Conservation (phyloP, 2,888 invertebrate genomes). For the Polymixis flavicincta region DNA sequence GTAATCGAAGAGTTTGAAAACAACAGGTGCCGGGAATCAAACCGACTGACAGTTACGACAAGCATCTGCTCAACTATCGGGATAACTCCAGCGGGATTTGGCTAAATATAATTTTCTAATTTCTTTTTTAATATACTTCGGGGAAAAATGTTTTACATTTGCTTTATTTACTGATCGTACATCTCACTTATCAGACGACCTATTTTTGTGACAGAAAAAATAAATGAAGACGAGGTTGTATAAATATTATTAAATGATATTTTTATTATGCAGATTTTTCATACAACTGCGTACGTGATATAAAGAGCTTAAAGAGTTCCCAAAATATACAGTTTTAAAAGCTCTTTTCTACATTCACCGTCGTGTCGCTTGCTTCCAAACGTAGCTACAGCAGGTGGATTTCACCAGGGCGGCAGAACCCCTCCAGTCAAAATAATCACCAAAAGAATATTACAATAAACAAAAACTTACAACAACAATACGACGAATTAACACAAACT, state of each 20-base stretch:
- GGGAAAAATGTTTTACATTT: slow-evolving; percentile 61
- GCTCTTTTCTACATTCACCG: not conserved
- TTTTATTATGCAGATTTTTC: slow-evolving; percentile 42
- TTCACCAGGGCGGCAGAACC: not conserved
- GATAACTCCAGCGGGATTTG: slow-evolving; percentile 68
- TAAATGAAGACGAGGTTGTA: slow-evolving; percentile 48
- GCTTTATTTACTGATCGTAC: slow-evolving; percentile 61
- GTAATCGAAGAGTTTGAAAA: slow-evolving; percentile 87
- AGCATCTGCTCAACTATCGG: slow-evolving; percentile 80
- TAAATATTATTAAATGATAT: slow-evolving; percentile 57
- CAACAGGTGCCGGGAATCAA: slow-evolving; percentile 89
- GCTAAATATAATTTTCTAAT: slow-evolving; percentile 75
- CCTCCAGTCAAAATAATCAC: slow-evolving; percentile 34
- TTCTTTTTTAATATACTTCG: slow-evolving; percentile 57
- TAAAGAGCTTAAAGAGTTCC: slow-evolving; percentile 35
- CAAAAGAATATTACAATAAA: slow-evolving; percentile 53
- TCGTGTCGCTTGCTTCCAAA: too few relatives aligned
- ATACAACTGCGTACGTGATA: slow-evolving; percentile 17
- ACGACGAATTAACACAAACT: slow-evolving; percentile 77
- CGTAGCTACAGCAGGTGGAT: slow-evolving; percentile 21
- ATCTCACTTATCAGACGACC: slow-evolving; percentile 63
- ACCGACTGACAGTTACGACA: slow-evolving; percentile 83
- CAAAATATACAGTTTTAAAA: slow-evolving; percentile 36
- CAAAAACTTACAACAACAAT: slow-evolving; percentile 62
- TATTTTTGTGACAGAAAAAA: slow-evolving; percentile 53